A percentile compares a stretch with the other conserved stretches of the same genome.
Evolutionary conservation across 2,797 vertebrate species (phyloP).

Genomic region (Centroberyx gerrardi): DNA sequence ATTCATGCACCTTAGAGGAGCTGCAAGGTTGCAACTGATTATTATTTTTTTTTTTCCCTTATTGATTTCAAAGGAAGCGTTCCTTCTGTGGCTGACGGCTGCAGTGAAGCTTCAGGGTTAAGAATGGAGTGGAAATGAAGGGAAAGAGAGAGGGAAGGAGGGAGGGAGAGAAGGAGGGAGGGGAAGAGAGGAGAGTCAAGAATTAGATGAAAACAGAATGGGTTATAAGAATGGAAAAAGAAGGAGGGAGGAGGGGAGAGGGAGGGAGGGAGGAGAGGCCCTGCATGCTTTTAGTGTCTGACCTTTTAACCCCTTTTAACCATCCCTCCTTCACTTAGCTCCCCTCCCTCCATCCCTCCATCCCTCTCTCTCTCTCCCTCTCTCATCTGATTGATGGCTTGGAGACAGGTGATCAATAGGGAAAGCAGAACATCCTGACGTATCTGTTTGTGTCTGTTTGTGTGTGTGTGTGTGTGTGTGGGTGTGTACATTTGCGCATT

Average conservation of each 20-base stretch:
- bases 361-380: conserved; percentile 9
- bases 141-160: not conserved
- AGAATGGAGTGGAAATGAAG: not conserved
- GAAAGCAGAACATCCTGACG: conserved; percentile 68
- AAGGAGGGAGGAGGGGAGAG: conserved; percentile 10
- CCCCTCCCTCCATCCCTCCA: conserved; percentile 1
- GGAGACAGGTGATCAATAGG: conserved; percentile 78
- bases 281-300: conserved; percentile 77
- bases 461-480: conserved; percentile 21
- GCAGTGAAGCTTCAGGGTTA: conserved; percentile 3
- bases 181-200: not conserved
- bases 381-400: conserved; percentile 71
- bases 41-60: not conserved
- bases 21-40: not conserved
- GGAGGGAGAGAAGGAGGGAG: not conserved
- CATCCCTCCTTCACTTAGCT: conserved; percentile 68
- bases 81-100: conserved; percentile 37
- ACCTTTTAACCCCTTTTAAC: conserved; percentile 81
- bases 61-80: conserved; percentile 39
- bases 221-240: conserved; percentile 65
- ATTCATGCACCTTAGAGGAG: not conserved
- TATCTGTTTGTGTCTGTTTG: conserved; percentile 62
- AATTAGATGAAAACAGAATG: conserved; percentile 43
- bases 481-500: not conserved
- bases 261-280: conserved; percentile 52